Evolutionary conservation across 2,888 invertebrate species (phyloP).

Genomic region (Netelia fuscicornis): DNA sequence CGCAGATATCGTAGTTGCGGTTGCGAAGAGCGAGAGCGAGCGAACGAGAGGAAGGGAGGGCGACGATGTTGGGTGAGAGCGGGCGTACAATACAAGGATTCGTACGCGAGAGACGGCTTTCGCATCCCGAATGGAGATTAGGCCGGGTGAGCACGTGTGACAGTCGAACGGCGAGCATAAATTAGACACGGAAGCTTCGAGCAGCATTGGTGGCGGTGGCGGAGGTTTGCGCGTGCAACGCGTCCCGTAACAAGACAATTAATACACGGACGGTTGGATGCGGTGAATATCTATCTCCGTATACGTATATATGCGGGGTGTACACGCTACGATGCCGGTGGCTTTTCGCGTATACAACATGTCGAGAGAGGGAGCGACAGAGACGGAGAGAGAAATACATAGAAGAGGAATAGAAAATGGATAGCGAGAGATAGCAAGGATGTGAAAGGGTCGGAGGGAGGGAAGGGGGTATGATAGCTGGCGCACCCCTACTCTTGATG

Average conservation of each 20-base stretch:
- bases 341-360: constrained; percentile 8
- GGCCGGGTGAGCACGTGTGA: constrained; percentile 67
- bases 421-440: constrained; percentile 14
- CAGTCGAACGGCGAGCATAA: constrained; percentile 70
- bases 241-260: constrained; percentile 81
- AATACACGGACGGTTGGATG: constrained; percentile 77
- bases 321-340: background rate
- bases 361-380: background rate
- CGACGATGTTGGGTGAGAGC: too few species aligned
- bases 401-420: too few species aligned
- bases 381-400: constrained; percentile 9
- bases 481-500: background rate
- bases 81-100: background rate
- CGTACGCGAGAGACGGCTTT: constrained; percentile 40
- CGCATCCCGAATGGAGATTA: constrained; percentile 67
- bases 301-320: background rate
- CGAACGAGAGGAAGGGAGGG: too few species aligned
- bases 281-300: constrained; percentile 30
- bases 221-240: constrained; percentile 70
- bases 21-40: background rate
- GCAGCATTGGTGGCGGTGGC: constrained; percentile 26
- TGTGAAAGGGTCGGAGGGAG: background rate
- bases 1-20: background rate
- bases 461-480: background rate
- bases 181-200: constrained; percentile 62